phyloP scores from a whole-genome alignment of 2,113 vertebrate species.

The Pyrgilauda ruficollis region DNA sequence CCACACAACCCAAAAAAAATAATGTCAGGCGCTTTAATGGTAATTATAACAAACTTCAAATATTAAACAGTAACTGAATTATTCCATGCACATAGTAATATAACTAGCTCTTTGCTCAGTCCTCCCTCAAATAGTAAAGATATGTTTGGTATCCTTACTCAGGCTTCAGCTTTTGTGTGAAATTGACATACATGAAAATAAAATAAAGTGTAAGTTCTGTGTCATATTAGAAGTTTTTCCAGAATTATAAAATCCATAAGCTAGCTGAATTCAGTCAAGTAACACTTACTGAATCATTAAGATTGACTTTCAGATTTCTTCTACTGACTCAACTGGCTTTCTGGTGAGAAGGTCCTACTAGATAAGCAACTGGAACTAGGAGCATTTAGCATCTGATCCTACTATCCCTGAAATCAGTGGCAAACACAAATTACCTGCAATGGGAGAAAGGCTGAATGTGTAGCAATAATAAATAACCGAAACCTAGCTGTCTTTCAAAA shows the following conservation, averaged over 20 bases:
- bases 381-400: background rate
- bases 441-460: background rate
- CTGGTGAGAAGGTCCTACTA: background rate
- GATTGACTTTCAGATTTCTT: slow-evolving; percentile 27
- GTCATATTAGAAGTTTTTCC: background rate
- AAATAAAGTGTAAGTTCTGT: background rate
- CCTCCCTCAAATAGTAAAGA: background rate
- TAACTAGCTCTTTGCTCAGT: background rate
- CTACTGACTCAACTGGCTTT: slow-evolving; percentile 5
- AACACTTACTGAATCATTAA: slow-evolving; percentile 23
- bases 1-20: background rate
- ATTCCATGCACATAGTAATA: background rate
- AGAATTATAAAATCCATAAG: background rate
- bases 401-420: background rate
- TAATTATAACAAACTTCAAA: slow-evolving; percentile 8
- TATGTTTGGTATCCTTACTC: background rate
- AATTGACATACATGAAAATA: background rate
- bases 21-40: background rate
- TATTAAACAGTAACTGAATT: background rate
- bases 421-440: background rate
- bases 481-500: background rate
- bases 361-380: background rate
- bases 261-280: background rate
- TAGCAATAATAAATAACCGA: background rate
- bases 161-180: background rate